Base-by-base conservation (phyloP, 2,113 vertebrate species). In the Neomonachus schauinslandi region DNA sequence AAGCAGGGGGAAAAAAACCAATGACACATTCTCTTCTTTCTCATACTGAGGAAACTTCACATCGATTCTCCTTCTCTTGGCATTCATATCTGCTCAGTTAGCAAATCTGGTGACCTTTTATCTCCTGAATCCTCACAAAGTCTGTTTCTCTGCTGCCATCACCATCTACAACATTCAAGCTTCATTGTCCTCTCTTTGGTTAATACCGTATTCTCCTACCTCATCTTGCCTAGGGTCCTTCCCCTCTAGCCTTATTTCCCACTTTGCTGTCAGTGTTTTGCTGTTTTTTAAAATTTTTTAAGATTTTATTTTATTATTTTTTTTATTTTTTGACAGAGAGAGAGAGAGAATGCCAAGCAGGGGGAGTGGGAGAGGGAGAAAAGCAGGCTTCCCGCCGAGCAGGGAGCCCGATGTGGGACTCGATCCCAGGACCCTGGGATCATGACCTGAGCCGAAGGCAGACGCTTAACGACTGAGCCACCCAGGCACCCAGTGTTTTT, bases 191-290 rank as follows among this genome's bases (percentile, higher is more conserved):
- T 72, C 24, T 76, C 63, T 81, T 51, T 57, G 39, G 49, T 22
- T 55, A 46, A 59, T 0, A 1, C 4, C 4, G 0, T 4, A 4
- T 12, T 72, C 21, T 91, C 63, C 21, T 22, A 24, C 26, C 16
- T 53, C 4, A 2, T 33, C 36, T 79, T 96, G 21, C 16, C 31
- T 49, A 26, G 5, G 1, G 12, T 81, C 2, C 42, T 67, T 28
- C 36, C 18, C 67, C 11, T 77, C 18, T 22, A 51, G 12, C 33
- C 33, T 28, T 36, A 5, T 9, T 57, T 5, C 57, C 91, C 21
- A 46, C 6, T 77, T 53, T 15, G 6, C 15, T 94, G 31, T 31
- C n/a, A 72, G 31, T 3, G 12, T 39, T 80, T 46, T 36, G 39
- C 39, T 72, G 5, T 74, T 15, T 63, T 61, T 14, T 2, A 31